Evolutionary conservation across 2,113 vertebrate genomes (phyloP).

Genomic region (Anseranas semipalmata): DNA sequence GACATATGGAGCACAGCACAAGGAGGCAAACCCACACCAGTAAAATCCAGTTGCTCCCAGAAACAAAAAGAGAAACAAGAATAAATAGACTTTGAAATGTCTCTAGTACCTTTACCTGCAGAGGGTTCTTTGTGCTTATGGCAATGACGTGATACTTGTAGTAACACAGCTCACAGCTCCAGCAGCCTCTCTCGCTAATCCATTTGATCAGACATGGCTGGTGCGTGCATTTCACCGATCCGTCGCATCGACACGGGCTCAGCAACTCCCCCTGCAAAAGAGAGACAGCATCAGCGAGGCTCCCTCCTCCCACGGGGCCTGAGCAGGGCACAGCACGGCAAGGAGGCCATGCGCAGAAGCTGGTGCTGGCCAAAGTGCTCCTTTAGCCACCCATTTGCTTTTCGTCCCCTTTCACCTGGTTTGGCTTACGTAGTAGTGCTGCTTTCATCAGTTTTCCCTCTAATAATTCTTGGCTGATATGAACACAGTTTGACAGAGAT

Average conservation of each 20-base stretch:
- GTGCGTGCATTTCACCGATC: conserved; percentile 96
- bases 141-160: conserved; percentile 99
- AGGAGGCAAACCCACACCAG: neutral
- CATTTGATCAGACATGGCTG: conserved; percentile 99
- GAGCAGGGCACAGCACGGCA: neutral
- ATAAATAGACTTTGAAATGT: conserved; percentile 73
- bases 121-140: conserved; percentile 99
- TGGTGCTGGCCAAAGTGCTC: neutral
- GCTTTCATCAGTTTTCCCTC: neutral
- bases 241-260: conserved; percentile 94
- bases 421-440: neutral
- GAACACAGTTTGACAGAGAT: neutral
- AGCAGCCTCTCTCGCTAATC: conserved; percentile 98
- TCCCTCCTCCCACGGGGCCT: neutral
- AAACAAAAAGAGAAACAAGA: conserved; percentile 7
- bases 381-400: neutral
- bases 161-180: conserved; percentile 98
- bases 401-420: neutral
- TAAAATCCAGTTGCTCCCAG: conserved; percentile 4
- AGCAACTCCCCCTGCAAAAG: conserved; percentile 92
- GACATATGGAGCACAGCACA: rapidly evolving
- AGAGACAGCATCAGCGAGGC: neutral
- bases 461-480: neutral
- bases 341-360: neutral
- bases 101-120: conserved; percentile 89